phyloP scores from a whole-genome alignment of 2,113 vertebrate species.

The Tringa solitaria region DNA sequence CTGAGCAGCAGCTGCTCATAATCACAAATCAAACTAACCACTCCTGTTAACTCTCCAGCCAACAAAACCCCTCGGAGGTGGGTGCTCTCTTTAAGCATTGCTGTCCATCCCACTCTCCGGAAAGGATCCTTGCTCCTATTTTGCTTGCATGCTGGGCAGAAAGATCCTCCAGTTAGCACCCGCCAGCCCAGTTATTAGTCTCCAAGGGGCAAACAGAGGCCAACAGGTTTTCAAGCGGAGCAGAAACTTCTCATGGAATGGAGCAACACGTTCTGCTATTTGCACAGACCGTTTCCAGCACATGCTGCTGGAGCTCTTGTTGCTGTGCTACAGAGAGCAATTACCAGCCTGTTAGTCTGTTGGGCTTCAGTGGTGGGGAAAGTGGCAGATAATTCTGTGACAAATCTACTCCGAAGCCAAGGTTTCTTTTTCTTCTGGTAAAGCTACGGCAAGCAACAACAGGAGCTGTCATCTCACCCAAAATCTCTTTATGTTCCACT shows the following conservation, averaged over 20 bases:
- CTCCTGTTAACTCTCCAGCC: rapidly evolving
- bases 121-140: not conserved
- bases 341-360: not conserved
- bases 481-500: not conserved
- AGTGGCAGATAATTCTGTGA: not conserved
- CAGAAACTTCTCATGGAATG: not conserved
- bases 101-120: not conserved
- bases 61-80: not conserved
- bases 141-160: not conserved
- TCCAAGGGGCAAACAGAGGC: not conserved
- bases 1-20: not conserved
- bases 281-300: not conserved
- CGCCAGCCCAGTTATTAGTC: not conserved
- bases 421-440: not conserved
- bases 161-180: not conserved
- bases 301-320: not conserved
- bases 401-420: not conserved
- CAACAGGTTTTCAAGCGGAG: not conserved
- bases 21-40: not conserved
- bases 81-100: not conserved
- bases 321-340: not conserved
- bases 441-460: not conserved
- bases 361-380: not conserved
- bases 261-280: not conserved
- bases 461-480: not conserved